Conservation (phyloP, 2,888 invertebrate species). For the Heliconius charithonia region DNA sequence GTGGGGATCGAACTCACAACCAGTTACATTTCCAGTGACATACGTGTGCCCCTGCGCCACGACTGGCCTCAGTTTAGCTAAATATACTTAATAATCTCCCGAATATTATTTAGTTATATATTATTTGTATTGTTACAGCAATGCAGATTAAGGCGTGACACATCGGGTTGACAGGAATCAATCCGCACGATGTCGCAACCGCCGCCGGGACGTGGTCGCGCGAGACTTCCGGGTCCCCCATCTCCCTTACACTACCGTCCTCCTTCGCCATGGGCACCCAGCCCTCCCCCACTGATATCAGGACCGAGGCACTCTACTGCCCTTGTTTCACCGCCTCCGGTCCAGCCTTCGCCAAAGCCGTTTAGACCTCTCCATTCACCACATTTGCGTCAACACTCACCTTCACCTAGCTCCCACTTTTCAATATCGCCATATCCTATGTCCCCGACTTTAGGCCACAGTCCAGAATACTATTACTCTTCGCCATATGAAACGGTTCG, state of each 20-base stretch:
- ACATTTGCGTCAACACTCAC: slow-evolving; percentile 76
- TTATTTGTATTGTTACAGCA: slow-evolving; percentile 70
- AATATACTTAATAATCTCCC: too few species aligned
- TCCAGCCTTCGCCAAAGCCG: slow-evolving; percentile 80
- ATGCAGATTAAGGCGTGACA: slow-evolving; percentile 82
- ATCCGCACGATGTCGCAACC: slow-evolving; percentile 82
- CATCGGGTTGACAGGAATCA: slow-evolving; percentile 81
- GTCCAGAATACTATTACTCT: slow-evolving; percentile 84
- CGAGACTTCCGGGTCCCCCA: slow-evolving; percentile 73
- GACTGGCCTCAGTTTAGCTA: too few species aligned
- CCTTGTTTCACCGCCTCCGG: slow-evolving; percentile 84
- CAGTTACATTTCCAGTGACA: too few species aligned
- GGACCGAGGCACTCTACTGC: slow-evolving; percentile 83
- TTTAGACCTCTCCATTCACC: slow-evolving; percentile 79
- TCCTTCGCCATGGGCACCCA: slow-evolving; percentile 89
- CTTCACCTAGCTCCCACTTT: slow-evolving; percentile 79
- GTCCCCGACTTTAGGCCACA: slow-evolving; percentile 85
- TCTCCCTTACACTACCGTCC: slow-evolving; percentile 88
- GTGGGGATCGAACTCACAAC: too few species aligned
- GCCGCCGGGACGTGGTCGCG: slow-evolving; percentile 79
- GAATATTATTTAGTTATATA: not conserved
- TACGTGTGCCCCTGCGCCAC: too few species aligned
- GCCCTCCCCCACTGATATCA: slow-evolving; percentile 88
- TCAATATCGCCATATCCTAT: slow-evolving; percentile 79
- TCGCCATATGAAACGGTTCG: slow-evolving; percentile 84